Evolutionary conservation across 2,797 vertebrate genomes (phyloP).

Genomic region (Lacerta agilis): DNA sequence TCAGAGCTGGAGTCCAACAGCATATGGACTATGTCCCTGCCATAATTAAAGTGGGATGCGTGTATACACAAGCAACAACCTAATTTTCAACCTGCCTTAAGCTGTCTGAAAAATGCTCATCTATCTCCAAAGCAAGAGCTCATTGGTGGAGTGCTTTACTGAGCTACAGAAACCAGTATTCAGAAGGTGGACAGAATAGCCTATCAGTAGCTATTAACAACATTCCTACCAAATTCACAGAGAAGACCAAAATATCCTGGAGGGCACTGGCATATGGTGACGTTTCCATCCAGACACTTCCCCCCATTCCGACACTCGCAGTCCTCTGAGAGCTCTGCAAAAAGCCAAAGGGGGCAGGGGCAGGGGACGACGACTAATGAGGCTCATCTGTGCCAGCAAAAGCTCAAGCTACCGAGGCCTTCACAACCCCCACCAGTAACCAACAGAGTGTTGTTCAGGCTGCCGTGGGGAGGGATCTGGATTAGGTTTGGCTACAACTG

Average conservation of each 20-base stretch:
- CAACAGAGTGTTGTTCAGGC: neutral
- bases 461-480: neutral
- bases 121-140: neutral
- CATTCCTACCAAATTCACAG: conserved; percentile 88
- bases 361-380: neutral
- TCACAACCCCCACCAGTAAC: neutral
- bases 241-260: conserved; percentile 81
- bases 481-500: neutral
- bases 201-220: neutral
- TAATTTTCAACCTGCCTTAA: neutral
- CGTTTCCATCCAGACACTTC: conserved; percentile 85
- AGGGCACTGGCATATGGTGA: conserved; percentile 89
- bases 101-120: neutral
- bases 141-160: neutral
- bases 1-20: neutral
- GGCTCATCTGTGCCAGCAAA: neutral
- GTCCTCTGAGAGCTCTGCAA: conserved; percentile 77
- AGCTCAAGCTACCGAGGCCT: neutral
- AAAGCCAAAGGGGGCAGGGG: neutral
- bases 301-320: conserved; percentile 94
- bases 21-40: neutral
- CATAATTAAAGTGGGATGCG: neutral
- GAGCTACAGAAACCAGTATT: neutral
- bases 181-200: neutral
- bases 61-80: neutral